These are phyloP conservation scores for Tachysurus fulvidraco DNA, from an alignment of 2,113 vertebrate genomes.

Conservation along the genomic window DNA sequence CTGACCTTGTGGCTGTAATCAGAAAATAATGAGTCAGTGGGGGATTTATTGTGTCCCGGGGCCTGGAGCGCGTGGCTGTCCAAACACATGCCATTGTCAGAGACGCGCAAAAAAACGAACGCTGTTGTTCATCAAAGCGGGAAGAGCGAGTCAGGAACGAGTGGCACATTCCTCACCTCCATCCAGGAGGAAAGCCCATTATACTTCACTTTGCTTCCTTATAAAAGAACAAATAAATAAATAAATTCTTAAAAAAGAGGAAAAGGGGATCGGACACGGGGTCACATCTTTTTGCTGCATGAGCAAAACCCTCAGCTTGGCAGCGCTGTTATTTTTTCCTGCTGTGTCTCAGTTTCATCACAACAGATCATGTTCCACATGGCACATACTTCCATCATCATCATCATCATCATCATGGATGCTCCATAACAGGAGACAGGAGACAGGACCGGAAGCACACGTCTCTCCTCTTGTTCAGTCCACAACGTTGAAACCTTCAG, in stretches of 20 bases:
- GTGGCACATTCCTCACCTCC: conserved; percentile 42
- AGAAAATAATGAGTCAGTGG: conserved; percentile 71
- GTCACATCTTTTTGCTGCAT: conserved; percentile 29
- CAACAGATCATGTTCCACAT: background rate
- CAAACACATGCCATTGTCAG: conserved; percentile 71
- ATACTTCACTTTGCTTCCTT: conserved; percentile 41
- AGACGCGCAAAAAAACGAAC: conserved; percentile 60
- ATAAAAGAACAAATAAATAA: conserved; percentile 7
- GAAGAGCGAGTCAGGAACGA: conserved; percentile 52
- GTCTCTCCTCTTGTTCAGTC: background rate
- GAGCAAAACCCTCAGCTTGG: conserved; percentile 31
- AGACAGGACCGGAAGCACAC: background rate
- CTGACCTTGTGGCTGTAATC: conserved; percentile 79
- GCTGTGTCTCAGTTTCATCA: conserved; percentile 20
- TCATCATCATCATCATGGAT: background rate
- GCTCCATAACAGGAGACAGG: background rate
- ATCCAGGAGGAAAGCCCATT: conserved; percentile 26
- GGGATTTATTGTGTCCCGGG: conserved; percentile 70
- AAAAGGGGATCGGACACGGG: conserved; percentile 43
- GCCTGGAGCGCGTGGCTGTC: conserved; percentile 62
- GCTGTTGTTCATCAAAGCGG: conserved; percentile 61
- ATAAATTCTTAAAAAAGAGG: conserved; percentile 18
- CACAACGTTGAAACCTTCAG: background rate
- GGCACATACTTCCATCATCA: background rate
- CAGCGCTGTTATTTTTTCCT: conserved; percentile 52